Conservation (phyloP, 2,888 invertebrate genomes). For the Drosophila falleni region DNA sequence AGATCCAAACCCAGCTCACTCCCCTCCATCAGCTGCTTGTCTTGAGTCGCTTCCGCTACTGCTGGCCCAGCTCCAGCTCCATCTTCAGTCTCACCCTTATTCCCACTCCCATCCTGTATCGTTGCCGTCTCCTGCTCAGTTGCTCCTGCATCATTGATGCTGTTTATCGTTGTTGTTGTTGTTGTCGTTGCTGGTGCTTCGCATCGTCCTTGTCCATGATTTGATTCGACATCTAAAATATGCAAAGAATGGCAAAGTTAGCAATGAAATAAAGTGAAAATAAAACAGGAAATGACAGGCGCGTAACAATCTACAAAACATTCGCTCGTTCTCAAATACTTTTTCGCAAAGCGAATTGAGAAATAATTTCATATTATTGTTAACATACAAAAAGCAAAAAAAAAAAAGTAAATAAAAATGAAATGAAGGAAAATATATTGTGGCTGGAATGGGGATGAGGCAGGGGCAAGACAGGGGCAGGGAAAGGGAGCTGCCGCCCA, state of each 20-base stretch:
- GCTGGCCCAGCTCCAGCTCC: not conserved
- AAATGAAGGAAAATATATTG: constrained; percentile 8
- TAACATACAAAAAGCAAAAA: constrained; percentile 38
- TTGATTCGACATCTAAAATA: constrained; percentile 82
- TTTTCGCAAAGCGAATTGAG: constrained; percentile 63
- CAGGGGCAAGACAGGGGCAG: too few relatives aligned
- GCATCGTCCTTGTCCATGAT: constrained; percentile 69
- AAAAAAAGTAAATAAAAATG: constrained; percentile 1
- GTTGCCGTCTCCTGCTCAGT: constrained; percentile 18
- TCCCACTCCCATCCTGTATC: constrained; percentile 10
- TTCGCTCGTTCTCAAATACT: constrained; percentile 48
- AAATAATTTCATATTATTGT: constrained; percentile 76
- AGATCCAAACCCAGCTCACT: constrained; percentile 19
- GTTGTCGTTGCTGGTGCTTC: constrained; percentile 51
- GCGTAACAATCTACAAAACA: constrained; percentile 68
- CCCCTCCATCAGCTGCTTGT: constrained; percentile 29
- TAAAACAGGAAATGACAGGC: constrained; percentile 79
- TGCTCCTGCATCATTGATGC: constrained; percentile 56
- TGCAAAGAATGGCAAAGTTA: constrained; percentile 70
- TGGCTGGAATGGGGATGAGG: not conserved
- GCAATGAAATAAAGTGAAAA: constrained; percentile 72
- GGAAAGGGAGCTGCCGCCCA: not conserved
- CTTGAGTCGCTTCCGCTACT: constrained; percentile 19
- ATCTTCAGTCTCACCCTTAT: constrained; percentile 7
- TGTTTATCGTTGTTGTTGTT: constrained; percentile 46